phyloP scores from a whole-genome alignment of 2,797 vertebrate species.

The Protonibea diacanthus region DNA sequence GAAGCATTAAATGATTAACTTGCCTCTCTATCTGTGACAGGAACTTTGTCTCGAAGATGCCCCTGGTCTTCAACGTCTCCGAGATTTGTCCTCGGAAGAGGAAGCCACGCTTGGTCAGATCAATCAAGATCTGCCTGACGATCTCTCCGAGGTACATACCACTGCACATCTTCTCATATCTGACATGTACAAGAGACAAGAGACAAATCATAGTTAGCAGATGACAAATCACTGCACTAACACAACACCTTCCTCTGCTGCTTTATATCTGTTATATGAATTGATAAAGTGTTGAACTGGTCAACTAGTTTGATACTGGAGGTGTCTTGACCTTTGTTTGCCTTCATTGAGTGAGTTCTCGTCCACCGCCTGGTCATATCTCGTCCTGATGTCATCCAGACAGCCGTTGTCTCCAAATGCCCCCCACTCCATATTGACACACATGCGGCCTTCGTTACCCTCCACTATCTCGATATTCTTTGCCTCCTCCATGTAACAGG shows the following conservation, averaged over 20 bases:
- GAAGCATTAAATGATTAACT: neutral
- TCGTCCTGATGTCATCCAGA: constrained; percentile 95
- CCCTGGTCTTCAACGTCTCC: constrained; percentile 94
- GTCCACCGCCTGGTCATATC: constrained; percentile 94
- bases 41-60: constrained; percentile 99
- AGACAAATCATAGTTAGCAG: neutral
- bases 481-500: constrained; percentile 98
- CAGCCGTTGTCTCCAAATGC: constrained; percentile 98
- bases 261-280: neutral
- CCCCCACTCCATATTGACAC: constrained; percentile 99
- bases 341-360: constrained; percentile 95
- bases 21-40: constrained; percentile 99
- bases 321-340: constrained; percentile 91
- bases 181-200: constrained; percentile 53
- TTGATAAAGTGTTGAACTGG: neutral
- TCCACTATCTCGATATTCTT: constrained; percentile 93
- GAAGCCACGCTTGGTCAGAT: constrained; percentile 96
- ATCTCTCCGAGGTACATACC: constrained; percentile 99
- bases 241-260: neutral
- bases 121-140: constrained; percentile 96
- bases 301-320: neutral
- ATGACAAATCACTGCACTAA: too few relatives aligned
- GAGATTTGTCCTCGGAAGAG: constrained; percentile 98
- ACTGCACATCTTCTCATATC: constrained; percentile 99
- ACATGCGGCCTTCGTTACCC: constrained; percentile 92